Evolutionary conservation across 2,113 vertebrate species (phyloP), one percentile per base, ranked within the genome.

Genomic region (Xyliphius kryptos): DNA sequence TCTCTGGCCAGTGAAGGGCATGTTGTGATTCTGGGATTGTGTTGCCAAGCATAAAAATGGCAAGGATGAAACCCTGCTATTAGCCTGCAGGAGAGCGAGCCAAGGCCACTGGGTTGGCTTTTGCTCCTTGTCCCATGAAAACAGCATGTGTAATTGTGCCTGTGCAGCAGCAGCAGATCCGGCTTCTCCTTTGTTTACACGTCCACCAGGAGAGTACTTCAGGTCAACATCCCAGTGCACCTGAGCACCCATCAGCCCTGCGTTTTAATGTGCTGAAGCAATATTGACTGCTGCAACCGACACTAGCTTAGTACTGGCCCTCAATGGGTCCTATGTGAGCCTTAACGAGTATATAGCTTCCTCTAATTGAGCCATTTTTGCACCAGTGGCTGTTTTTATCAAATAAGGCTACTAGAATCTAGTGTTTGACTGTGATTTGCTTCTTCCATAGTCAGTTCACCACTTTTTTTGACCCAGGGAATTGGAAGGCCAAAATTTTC

Each of bases 341-440:
- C 78, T 75, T 80, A 83, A 85, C 74, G 17, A 81, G 79, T 86
- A 82, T 83, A 80, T 55, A 54, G 69, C 73, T n/a, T 63, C 64
- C 66, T 62, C 72, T 85, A 85, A 89, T 84, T 85, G 84, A 86
- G 81, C 78, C 76, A 74, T 84, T 87, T 84, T 83, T 79, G 77
- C 82, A 80, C 79, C 76, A 77, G 77, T 74, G 65, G 74, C 74
- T 78, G 61, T 80, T 83, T 82, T 80, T 77, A 74, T 81, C 71
- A 77, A 73, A 78, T 76, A 69, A 77, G 36, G 68, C 70, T 74
- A 32, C 66, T 73, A 59, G 47, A 50, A 49, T 80, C 68, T 71
- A 64, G 69, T 73, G 72, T 57, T 55, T 50, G 12, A 63, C 61
- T 70, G 67, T 60, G 74, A 80, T 74, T 75, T 76, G 64, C 66